Conservation (phyloP, 2,113 vertebrate species). For the Erythrocebus patas region DNA sequence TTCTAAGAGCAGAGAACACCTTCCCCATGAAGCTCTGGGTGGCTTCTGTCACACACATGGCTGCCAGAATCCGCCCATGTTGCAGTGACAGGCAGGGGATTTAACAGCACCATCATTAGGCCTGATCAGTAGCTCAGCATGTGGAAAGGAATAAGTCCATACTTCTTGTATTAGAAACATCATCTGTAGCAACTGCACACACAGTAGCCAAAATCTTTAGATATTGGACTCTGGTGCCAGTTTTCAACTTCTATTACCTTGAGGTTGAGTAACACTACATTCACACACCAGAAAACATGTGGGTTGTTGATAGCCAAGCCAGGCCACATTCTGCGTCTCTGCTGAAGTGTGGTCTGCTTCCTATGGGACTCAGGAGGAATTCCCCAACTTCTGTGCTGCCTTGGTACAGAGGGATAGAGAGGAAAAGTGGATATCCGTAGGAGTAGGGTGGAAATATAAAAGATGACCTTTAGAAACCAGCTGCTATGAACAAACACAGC, state of each 20-base stretch:
- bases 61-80: background rate
- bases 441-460: background rate
- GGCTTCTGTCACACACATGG: background rate
- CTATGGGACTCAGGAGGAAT: background rate
- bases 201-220: slow-evolving; percentile 51
- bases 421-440: background rate
- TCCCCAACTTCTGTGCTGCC: background rate
- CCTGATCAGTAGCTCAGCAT: background rate
- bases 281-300: background rate
- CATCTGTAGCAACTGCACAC: background rate
- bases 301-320: background rate
- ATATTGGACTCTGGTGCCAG: slow-evolving; percentile 33
- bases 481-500: background rate
- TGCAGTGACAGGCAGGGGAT: background rate
- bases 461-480: background rate
- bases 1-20: background rate
- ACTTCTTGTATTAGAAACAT: background rate
- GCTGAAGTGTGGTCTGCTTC: slow-evolving; percentile 20
- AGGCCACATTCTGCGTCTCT: background rate
- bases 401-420: background rate
- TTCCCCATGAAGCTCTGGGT: background rate
- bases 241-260: slow-evolving; percentile 40
- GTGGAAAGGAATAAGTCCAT: background rate
- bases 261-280: slow-evolving; percentile 50
- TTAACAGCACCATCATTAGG: background rate